Evolutionary conservation across 2,797 vertebrate species (phyloP), one percentile per base, ranked within the genome.

Genomic region (Danio albolineatus): DNA sequence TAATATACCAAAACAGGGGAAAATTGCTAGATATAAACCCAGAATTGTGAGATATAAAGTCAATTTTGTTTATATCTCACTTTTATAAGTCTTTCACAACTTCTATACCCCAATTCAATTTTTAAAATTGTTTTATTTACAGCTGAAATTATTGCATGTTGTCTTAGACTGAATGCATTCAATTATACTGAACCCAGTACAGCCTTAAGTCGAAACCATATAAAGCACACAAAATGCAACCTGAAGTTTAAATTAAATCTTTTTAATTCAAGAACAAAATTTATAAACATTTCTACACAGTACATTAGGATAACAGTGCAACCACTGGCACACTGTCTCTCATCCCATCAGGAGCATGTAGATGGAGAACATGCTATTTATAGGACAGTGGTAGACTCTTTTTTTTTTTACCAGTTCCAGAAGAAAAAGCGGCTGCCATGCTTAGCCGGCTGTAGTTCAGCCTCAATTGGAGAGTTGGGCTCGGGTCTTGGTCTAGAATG

Each of bases 361-460:
- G 62, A 65, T 36, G 39, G 69, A n/a, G n/a, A 43, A 41, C 8
- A 44, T 69, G 48, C 59, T 70, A 56, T 67, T 72, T 65, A 38
- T 48, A 67, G n/a, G 57, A 36, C 57, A 61, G 17, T 6, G 7
- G 41, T 10, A 16, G 10, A 6, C 36, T 16, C 49, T 73, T 69
- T 90, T 95, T 16, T 49, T 73, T 69, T 90, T 95, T 87, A 98
- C 94, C 91, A 96, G 90, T 14, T 88, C 95, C 95, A 98, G 94
- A 98, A 98, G 89, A 93, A 97, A 14, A 96, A 7, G 83, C 93
- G 95, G 89, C 96, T 97, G 88, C 97, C 97, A 5, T 94, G 10
- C 38, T 86, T 88, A 85, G 97, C 82, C 19, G 97, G 96, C 86
- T 96, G 94, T 85, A 98, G 91, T n/a, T 96, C 94, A 43, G 91